These are phyloP conservation scores for Syrphus vitripennis DNA, from an alignment of 2,888 invertebrate genomes.

Conservation along the genomic window DNA sequence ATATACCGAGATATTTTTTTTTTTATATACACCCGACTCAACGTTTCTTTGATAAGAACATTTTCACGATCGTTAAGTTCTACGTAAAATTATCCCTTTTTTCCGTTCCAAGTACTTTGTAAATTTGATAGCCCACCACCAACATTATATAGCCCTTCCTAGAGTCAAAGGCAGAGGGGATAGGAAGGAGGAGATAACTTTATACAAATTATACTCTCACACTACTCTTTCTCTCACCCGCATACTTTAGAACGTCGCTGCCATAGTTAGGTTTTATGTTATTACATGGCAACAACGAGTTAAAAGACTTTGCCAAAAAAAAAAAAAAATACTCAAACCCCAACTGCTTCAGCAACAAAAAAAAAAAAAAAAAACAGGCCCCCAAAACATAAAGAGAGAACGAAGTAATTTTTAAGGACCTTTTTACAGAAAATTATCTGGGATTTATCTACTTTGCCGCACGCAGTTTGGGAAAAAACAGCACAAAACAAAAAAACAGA, in stretches of 20 bases:
- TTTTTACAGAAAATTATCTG: slow-evolving; percentile 72
- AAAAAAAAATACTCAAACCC: slow-evolving; percentile 22
- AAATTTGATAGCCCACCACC: slow-evolving; percentile 68
- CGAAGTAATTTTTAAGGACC: slow-evolving; percentile 71
- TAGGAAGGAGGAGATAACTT: not conserved
- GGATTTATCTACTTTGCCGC: slow-evolving; percentile 71
- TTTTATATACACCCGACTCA: slow-evolving; percentile 45
- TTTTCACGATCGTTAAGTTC: slow-evolving; percentile 71
- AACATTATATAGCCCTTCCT: slow-evolving; percentile 8
- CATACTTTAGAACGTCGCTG: slow-evolving; percentile 48
- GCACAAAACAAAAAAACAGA: not conserved
- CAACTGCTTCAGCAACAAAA: not conserved
- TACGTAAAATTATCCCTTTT: slow-evolving; percentile 72
- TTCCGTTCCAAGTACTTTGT: slow-evolving; percentile 68
- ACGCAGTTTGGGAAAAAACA: slow-evolving; percentile 52
- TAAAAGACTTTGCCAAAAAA: slow-evolving; percentile 69
- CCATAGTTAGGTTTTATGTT: slow-evolving; percentile 71
- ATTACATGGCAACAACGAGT: slow-evolving; percentile 72
- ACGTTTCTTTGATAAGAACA: slow-evolving; percentile 69
- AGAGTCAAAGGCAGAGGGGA: not conserved
- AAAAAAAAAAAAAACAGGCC: not conserved
- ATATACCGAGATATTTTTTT: not conserved
- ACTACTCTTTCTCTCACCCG: slow-evolving; percentile 15
- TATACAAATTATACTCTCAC: slow-evolving; percentile 65
- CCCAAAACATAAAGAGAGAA: slow-evolving; percentile 21